These are phyloP conservation scores for Lophura nycthemera DNA, from an alignment of 2,113 vertebrate species.

Conservation along the genomic window DNA sequence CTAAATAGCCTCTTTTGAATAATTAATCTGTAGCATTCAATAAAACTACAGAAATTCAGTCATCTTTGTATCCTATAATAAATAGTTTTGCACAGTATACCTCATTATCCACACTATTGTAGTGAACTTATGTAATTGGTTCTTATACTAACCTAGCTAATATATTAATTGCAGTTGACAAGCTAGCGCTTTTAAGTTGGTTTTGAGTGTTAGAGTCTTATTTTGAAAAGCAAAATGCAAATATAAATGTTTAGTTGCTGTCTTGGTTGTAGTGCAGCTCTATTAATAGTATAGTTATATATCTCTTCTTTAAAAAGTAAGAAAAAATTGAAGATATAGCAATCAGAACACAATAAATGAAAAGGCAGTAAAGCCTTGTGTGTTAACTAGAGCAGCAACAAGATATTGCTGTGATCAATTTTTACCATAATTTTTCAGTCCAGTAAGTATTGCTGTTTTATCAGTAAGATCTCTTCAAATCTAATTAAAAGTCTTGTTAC, in stretches of 20 bases:
- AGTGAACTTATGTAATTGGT: background rate
- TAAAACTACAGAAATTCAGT: background rate
- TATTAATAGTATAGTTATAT: background rate
- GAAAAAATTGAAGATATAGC: background rate
- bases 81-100: background rate
- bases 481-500: slow-evolving; percentile 20
- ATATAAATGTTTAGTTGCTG: background rate
- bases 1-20: background rate
- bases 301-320: background rate
- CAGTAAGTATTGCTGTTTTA: background rate
- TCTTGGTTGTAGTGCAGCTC: background rate
- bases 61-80: background rate
- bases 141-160: background rate
- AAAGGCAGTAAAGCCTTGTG: background rate
- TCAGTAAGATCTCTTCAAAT: background rate
- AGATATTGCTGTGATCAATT: background rate
- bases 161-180: background rate
- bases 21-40: background rate
- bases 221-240: background rate
- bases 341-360: background rate
- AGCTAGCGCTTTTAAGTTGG: background rate
- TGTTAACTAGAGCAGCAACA: background rate
- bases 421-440: background rate
- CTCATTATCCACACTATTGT: background rate
- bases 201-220: background rate